phyloP scores from a whole-genome alignment of 53 echinoderm and acorn worm genomes.

The Mesocentrotus franciscanus region DNA sequence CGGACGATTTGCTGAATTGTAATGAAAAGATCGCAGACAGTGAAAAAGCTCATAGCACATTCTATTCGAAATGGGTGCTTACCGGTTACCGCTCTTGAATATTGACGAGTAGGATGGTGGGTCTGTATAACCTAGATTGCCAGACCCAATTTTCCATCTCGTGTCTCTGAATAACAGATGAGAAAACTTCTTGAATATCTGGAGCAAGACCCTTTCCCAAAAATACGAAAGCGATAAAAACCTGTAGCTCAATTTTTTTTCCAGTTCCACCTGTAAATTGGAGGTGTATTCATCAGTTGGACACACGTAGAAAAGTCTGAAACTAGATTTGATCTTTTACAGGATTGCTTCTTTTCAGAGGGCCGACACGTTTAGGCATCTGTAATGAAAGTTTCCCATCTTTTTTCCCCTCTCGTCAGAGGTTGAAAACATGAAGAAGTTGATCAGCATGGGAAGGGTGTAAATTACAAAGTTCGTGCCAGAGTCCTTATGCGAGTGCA shows the following conservation, averaged over 20 bases:
- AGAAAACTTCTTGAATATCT: slow-evolving; percentile 48
- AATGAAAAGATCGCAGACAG: slow-evolving; percentile 27
- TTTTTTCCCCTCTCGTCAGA: background rate
- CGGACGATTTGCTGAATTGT: slow-evolving; percentile 38
- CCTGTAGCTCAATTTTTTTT: background rate
- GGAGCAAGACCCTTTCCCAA: background rate
- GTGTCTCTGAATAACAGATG: slow-evolving; percentile 52
- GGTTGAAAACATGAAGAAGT: slow-evolving; percentile 31
- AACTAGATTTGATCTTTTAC: slow-evolving; percentile 34
- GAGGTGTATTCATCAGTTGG: background rate
- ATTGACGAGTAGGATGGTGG: slow-evolving; percentile 3
- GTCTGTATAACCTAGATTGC: slow-evolving; percentile 23
- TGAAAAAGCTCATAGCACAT: slow-evolving; percentile 26
- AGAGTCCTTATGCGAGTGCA: slow-evolving; percentile 47
- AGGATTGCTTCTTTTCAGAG: background rate
- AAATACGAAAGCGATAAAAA: background rate
- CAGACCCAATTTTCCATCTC: slow-evolving; percentile 24
- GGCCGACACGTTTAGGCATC: background rate
- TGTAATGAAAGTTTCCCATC: slow-evolving; percentile 18
- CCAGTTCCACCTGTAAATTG: background rate
- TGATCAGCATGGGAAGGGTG: slow-evolving; percentile 29
- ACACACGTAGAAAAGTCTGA: background rate
- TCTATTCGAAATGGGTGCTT: slow-evolving; percentile 34
- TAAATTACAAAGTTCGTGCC: slow-evolving; percentile 57
- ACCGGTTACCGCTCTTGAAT: slow-evolving; percentile 13